These are phyloP conservation scores for Cossypha dichroa DNA, from an alignment of 2,797 vertebrate genomes.

Conservation along the genomic window DNA sequence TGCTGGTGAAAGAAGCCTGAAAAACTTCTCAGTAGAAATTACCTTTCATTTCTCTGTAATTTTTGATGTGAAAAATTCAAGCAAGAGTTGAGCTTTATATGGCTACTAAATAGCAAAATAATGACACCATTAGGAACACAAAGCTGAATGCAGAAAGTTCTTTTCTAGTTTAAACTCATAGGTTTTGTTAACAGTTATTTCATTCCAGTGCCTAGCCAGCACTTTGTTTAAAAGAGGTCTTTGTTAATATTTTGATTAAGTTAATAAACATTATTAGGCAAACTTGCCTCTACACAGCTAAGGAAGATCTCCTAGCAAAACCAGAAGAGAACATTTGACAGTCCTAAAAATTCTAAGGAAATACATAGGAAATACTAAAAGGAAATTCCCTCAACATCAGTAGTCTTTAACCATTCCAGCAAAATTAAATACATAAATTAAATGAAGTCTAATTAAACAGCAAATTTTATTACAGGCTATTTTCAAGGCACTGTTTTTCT, in stretches of 20 bases:
- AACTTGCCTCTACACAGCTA: not conserved
- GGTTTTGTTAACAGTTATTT: slow-evolving; percentile 50
- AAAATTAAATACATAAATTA: slow-evolving; percentile 52
- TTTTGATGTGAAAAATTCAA: not conserved
- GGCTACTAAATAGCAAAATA: not conserved
- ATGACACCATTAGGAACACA: not conserved
- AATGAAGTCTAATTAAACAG: slow-evolving; percentile 40
- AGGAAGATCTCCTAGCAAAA: slow-evolving; percentile 28
- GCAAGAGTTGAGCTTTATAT: not conserved
- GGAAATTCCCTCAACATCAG: not conserved
- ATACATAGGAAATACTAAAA: not conserved
- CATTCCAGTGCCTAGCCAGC: slow-evolving; percentile 12
- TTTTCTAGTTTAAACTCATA: not conserved
- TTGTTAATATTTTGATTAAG: slow-evolving; percentile 60
- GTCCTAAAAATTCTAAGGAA: not conserved
- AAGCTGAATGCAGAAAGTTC: not conserved
- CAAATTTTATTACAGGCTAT: slow-evolving; percentile 14
- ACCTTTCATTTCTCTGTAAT: not conserved
- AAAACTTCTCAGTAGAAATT: not conserved
- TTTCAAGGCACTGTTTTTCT: slow-evolving; percentile 5
- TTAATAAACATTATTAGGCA: slow-evolving; percentile 51
- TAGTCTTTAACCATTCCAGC: not conserved
- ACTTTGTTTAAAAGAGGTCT: slow-evolving; percentile 52
- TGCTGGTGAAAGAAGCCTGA: not conserved
- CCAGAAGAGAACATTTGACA: not conserved